Percentiles rank a stretch among this genome's conserved stretches.
phyloP scores from a whole-genome alignment of 2,113 vertebrate genomes.

The Lamprotornis superbus region DNA sequence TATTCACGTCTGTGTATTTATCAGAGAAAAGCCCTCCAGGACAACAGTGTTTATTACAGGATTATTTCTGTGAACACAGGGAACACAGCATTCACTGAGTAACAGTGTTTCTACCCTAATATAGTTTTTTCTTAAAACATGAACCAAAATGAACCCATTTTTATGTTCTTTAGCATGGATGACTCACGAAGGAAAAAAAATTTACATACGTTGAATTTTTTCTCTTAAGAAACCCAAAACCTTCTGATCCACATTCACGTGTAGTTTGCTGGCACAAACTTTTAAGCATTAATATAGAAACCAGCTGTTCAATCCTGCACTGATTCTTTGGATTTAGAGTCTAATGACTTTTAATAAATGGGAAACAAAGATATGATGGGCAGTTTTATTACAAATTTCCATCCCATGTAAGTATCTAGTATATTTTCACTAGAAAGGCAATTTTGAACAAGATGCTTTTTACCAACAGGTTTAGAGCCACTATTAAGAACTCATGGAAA shows the following conservation, averaged over 20 bases:
- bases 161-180: neutral
- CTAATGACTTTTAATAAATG: neutral
- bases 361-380: neutral
- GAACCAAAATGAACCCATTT: constrained; percentile 21
- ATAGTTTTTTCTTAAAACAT: constrained; percentile 25
- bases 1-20: constrained; percentile 62
- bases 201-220: neutral
- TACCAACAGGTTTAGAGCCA: neutral
- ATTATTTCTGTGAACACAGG: constrained; percentile 68
- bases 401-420: neutral
- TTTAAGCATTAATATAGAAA: neutral
- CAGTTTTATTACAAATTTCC: neutral
- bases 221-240: neutral
- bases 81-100: constrained; percentile 50
- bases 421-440: neutral
- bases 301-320: neutral
- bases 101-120: constrained; percentile 40
- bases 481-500: neutral
- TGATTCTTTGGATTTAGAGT: neutral
- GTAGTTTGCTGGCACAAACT: neutral
- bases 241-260: neutral
- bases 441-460: neutral
- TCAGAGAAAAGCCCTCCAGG: constrained; percentile 55
- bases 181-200: neutral
- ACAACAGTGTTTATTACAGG: constrained; percentile 72